Conservation (phyloP, 2,797 vertebrate genomes). For the Gambusia yucatana region DNA sequence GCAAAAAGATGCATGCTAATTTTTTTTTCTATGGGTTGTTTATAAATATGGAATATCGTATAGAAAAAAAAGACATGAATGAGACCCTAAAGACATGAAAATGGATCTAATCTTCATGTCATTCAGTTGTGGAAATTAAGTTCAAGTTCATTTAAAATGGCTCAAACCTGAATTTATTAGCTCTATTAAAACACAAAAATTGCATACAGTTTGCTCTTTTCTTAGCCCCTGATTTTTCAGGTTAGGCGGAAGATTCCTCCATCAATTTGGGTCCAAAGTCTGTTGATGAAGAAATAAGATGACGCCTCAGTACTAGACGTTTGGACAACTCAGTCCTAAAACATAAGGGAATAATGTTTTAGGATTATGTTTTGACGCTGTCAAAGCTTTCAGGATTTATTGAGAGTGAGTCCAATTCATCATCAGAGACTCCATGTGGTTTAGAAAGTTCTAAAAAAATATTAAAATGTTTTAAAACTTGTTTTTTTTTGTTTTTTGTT, state of each 20-base stretch:
- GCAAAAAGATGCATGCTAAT: too few relatives aligned
- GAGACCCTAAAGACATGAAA: too few relatives aligned
- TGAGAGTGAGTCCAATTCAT: not conserved
- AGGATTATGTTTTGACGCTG: not conserved
- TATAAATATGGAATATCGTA: not conserved
- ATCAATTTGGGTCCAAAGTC: not conserved
- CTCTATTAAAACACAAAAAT: not conserved
- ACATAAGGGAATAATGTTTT: not conserved
- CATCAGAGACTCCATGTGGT: not conserved
- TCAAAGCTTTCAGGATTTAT: not conserved
- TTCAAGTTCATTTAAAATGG: too few relatives aligned
- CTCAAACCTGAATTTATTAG: not conserved
- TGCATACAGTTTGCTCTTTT: not conserved
- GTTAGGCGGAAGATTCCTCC: not conserved
- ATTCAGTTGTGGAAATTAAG: not conserved
- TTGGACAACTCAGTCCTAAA: not conserved
- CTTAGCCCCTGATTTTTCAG: not conserved
- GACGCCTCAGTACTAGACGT: not conserved
- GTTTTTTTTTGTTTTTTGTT: not conserved
- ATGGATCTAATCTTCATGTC: not conserved
- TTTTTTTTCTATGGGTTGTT: not conserved
- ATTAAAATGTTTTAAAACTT: too few relatives aligned
- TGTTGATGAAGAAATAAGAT: not conserved
- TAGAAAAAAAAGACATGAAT: too few relatives aligned
- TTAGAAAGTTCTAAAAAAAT: too few relatives aligned